Percentiles rank a stretch among this genome's conserved stretches.
Evolutionary conservation across 92 coral and sea anemone genomes (phyloP).

Genomic region (Siderastrea radians): DNA sequence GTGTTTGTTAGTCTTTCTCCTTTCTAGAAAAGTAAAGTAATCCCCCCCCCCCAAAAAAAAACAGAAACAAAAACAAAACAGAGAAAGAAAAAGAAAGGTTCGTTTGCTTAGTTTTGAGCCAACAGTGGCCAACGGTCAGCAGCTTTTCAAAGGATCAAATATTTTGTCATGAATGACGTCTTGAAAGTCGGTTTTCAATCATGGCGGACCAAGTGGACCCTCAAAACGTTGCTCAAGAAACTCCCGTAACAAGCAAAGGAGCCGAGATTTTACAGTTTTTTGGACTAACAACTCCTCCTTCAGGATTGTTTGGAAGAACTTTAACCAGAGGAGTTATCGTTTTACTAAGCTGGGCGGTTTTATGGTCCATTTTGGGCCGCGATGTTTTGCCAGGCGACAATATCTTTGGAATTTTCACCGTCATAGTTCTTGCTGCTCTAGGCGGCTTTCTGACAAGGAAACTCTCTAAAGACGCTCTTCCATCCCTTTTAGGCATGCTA

Average conservation of each 20-base stretch:
- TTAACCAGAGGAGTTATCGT: slow-evolving; percentile 81
- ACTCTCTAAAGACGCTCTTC: slow-evolving; percentile 77
- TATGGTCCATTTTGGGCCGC: slow-evolving; percentile 85
- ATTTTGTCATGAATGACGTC: neutral
- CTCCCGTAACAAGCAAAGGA: slow-evolving; percentile 11
- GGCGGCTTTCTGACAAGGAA: slow-evolving; percentile 85
- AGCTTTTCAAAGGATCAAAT: neutral
- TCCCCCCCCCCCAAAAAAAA: neutral
- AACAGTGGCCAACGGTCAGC: slow-evolving; percentile 6
- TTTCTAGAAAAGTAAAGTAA: neutral
- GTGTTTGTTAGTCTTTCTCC: neutral
- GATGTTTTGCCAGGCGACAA: slow-evolving; percentile 93
- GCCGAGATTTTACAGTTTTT: neutral
- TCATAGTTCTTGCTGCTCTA: slow-evolving; percentile 85
- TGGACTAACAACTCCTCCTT: slow-evolving; percentile 71
- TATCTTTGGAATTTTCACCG: slow-evolving; percentile 82
- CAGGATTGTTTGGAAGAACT: slow-evolving; percentile 70
- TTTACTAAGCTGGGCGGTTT: slow-evolving; percentile 70
- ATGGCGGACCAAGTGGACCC: slow-evolving; percentile 61
- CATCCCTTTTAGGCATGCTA: slow-evolving; percentile 94
- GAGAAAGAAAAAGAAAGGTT: too few species aligned
- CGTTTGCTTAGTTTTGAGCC: too few species aligned
- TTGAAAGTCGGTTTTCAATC: slow-evolving; percentile 14
- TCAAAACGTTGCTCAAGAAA: slow-evolving; percentile 13
- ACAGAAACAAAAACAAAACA: neutral